Evolutionary conservation across 2,888 invertebrate genomes (phyloP).

Genomic region (Choristoneura rosaceana): DNA sequence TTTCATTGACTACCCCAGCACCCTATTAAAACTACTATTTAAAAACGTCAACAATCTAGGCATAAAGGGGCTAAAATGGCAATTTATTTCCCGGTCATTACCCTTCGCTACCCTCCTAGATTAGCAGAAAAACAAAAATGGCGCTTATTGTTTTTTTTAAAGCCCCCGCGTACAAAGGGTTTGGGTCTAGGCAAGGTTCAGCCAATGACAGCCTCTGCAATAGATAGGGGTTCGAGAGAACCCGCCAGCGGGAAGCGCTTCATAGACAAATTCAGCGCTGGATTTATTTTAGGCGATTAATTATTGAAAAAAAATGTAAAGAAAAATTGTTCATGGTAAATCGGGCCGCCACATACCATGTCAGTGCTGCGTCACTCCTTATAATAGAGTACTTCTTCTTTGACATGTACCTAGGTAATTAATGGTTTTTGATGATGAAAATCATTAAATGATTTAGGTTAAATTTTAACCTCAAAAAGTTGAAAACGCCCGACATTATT

Average conservation of each 20-base stretch:
- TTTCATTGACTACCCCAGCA: background rate
- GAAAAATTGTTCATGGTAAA: too few relatives aligned
- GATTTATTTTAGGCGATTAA: background rate
- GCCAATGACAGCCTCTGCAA: conserved; percentile 67
- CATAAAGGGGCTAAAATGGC: conserved; percentile 42
- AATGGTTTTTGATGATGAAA: too few relatives aligned
- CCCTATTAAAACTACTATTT: conserved; percentile 31
- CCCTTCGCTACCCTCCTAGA: conserved; percentile 70
- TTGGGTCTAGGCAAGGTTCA: conserved; percentile 59
- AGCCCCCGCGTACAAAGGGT: conserved; percentile 76
- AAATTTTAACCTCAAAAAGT: too few relatives aligned
- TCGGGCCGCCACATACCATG: too few relatives aligned
- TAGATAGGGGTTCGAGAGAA: conserved; percentile 74
- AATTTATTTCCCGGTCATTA: conserved; percentile 65
- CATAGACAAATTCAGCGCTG: conserved; percentile 62
- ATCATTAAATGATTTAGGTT: too few relatives aligned
- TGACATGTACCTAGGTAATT: too few relatives aligned
- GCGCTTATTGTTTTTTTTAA: conserved; percentile 71
- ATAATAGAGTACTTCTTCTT: background rate
- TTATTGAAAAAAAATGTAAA: too few relatives aligned
- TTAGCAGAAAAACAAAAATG: conserved; percentile 74
- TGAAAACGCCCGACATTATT: too few relatives aligned
- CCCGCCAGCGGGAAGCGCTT: conserved; percentile 70
- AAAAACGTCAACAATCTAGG: conserved; percentile 38
- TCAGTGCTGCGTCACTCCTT: too few relatives aligned